phyloP scores from a whole-genome alignment of 1,140 invertebrate genomes.

The Drosophila prosaltans region DNA sequence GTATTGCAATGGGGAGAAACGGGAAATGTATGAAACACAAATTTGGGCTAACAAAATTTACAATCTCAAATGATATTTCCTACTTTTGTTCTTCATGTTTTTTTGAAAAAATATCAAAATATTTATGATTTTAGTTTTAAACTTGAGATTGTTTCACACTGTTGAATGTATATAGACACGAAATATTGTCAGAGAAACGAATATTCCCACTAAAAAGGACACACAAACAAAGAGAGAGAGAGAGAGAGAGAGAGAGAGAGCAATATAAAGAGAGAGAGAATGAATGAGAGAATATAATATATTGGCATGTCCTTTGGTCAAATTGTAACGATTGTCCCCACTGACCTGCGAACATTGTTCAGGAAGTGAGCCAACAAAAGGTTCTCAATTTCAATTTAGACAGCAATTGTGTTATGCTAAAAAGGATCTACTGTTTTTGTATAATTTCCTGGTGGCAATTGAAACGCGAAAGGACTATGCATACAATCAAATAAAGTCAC shows the following conservation, averaged over 20 bases:
- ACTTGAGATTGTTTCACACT: neutral
- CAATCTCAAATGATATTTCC: too few relatives aligned
- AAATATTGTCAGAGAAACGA: too few relatives aligned
- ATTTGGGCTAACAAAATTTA: too few relatives aligned
- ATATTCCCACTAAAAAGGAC: neutral
- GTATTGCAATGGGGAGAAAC: too few relatives aligned
- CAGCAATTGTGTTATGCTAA: conserved; percentile 63
- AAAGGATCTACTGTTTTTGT: conserved; percentile 65
- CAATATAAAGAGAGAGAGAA: neutral
- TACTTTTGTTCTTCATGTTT: too few relatives aligned
- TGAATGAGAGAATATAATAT: conserved; percentile 1
- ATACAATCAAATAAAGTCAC: conserved; percentile 76
- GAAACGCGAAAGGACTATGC: conserved; percentile 22
- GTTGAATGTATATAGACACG: neutral
- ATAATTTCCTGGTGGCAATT: conserved; percentile 53
- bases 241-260: neutral
- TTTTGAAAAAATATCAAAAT: too few relatives aligned
- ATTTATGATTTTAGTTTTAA: neutral
- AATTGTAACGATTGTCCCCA: conserved; percentile 13
- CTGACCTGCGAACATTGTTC: neutral
- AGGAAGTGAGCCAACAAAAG: conserved; percentile 17
- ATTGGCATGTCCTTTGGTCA: conserved; percentile 13
- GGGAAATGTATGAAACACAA: too few relatives aligned
- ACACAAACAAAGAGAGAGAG: neutral
- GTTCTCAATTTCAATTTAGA: conserved; percentile 70